These are phyloP conservation scores for Labroides dimidiatus DNA, from an alignment of 2,797 vertebrate genomes.

Conservation along the genomic window DNA sequence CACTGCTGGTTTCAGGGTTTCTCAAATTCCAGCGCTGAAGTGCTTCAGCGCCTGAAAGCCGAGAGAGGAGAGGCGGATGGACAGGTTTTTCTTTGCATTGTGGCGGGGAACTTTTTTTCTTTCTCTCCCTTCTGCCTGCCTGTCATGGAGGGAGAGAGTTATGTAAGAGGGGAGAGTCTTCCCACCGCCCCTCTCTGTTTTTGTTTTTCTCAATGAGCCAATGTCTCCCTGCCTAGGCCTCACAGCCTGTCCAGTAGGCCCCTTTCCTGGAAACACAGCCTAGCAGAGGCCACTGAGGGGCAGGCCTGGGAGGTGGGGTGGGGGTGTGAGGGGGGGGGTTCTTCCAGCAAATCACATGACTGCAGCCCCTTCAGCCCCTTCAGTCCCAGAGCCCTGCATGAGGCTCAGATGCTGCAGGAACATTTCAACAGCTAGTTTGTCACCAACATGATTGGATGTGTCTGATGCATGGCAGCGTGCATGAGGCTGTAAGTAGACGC, in stretches of 20 bases:
- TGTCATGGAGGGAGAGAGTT: constrained; percentile 78
- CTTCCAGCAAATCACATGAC: constrained; percentile 87
- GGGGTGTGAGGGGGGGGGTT: constrained; percentile 44
- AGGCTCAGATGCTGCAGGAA: constrained; percentile 75
- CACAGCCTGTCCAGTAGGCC: constrained; percentile 85
- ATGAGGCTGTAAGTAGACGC: constrained; percentile 52
- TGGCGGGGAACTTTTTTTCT: constrained; percentile 61
- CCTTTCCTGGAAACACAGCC: constrained; percentile 87
- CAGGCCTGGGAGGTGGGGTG: constrained; percentile 63
- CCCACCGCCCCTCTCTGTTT: constrained; percentile 84
- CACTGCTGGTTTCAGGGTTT: constrained; percentile 54
- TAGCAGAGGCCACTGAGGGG: constrained; percentile 84
- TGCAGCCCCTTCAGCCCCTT: constrained; percentile 56
- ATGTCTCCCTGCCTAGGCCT: constrained; percentile 85
- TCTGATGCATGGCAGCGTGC: constrained; percentile 54
- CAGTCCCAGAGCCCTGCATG: constrained; percentile 70
- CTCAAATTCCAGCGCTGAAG: constrained; percentile 54
- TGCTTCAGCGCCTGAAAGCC: constrained; percentile 16
- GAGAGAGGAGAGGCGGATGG: constrained; percentile 51
- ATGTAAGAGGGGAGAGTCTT: constrained; percentile 84
- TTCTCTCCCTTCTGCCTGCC: constrained; percentile 11
- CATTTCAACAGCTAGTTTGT: constrained; percentile 61
- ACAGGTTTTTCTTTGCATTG: constrained; percentile 80
- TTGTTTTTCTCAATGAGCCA: constrained; percentile 91
- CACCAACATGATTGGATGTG: constrained; percentile 63